These are phyloP conservation scores for Henricia sp. DNA, from an alignment of 53 echinoderm and acorn worm species.

Conservation along the genomic window DNA sequence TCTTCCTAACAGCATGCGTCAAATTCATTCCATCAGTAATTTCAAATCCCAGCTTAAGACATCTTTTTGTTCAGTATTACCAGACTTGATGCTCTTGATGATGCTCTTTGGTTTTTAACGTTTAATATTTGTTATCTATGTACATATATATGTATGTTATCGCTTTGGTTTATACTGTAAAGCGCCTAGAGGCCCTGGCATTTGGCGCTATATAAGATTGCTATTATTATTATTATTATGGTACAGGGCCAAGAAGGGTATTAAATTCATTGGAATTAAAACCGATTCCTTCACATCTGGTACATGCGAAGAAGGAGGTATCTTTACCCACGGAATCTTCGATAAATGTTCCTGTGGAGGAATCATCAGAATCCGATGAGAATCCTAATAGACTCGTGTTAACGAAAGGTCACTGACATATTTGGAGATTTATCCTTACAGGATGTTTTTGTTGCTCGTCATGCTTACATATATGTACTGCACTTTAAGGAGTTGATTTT, in stretches of 20 bases:
- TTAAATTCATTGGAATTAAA: not conserved
- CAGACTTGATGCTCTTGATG: too few species aligned
- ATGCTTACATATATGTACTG: not conserved
- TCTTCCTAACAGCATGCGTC: too few species aligned
- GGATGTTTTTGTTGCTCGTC: not conserved
- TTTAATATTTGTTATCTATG: too few species aligned
- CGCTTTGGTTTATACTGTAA: too few species aligned
- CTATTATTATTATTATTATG: too few species aligned
- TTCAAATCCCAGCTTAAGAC: too few species aligned
- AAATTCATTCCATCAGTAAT: too few species aligned
- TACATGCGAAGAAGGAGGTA: not conserved
- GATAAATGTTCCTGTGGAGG: not conserved
- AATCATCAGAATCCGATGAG: not conserved
- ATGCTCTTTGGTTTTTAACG: too few species aligned
- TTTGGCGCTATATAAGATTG: too few species aligned
- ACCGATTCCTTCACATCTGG: not conserved
- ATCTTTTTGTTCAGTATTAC: too few species aligned
- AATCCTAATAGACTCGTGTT: not conserved
- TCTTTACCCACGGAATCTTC: not conserved
- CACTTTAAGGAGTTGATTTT: not conserved
- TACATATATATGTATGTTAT: too few species aligned
- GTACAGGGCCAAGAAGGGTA: not conserved
- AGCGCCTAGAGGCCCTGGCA: too few species aligned
- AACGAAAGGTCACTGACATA: not conserved
- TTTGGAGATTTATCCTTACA: not conserved